Percentiles rank a stretch among this genome's conserved stretches.
phyloP scores from a whole-genome alignment of 2,797 vertebrate genomes.

The Cossypha caffra region DNA sequence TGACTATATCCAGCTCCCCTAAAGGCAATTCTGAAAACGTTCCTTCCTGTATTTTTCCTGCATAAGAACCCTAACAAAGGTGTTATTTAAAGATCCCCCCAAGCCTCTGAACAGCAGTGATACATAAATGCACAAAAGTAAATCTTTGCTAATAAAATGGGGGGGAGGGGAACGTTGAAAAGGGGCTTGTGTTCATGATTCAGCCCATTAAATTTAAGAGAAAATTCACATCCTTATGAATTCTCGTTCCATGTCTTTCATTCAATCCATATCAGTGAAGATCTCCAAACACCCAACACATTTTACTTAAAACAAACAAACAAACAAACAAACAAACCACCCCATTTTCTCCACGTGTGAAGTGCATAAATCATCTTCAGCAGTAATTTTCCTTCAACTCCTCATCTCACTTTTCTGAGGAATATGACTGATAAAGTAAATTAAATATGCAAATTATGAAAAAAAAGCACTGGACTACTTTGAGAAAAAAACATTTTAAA shows the following conservation, averaged over 20 bases:
- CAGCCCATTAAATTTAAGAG: neutral
- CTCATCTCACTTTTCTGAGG: neutral
- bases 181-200: neutral
- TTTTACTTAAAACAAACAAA: neutral
- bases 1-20: conserved; percentile 44
- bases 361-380: neutral
- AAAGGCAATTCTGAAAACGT: conserved; percentile 34
- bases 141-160: neutral
- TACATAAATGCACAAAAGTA: neutral
- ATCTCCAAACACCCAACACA: neutral
- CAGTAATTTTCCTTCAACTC: neutral
- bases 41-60: conserved; percentile 44
- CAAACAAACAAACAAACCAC: fast-evolving
- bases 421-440: neutral
- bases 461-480: neutral
- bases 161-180: neutral
- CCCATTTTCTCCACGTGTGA: fast-evolving
- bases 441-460: neutral
- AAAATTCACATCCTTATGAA: neutral
- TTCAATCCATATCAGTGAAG: fast-evolving
- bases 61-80: conserved; percentile 26
- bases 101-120: neutral
- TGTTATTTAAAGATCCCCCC: conserved; percentile 55
- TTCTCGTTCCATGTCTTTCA: neutral
- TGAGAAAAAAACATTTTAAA: neutral